Percentiles rank a stretch among this genome's conserved stretches.
Conservation (phyloP, 2,888 invertebrate genomes). For the Schizaphis graminum region DNA sequence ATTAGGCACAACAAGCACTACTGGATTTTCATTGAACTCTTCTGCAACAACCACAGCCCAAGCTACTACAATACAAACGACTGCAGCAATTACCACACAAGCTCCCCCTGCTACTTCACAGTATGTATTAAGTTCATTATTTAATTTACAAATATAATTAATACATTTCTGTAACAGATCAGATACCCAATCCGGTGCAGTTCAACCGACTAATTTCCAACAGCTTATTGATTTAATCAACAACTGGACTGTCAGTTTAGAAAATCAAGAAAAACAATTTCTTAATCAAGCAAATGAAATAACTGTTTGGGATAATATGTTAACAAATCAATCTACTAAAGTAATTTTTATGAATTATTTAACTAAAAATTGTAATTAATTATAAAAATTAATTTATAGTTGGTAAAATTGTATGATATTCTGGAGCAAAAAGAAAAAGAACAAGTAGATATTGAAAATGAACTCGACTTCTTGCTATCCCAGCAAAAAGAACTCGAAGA, state of each 20-base stretch:
- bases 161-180: constrained; percentile 68
- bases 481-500: constrained; percentile 95
- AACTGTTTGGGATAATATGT: constrained; percentile 93
- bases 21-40: constrained; percentile 44
- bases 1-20: constrained; percentile 64
- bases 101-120: constrained; percentile 32
- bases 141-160: neutral
- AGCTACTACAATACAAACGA: constrained; percentile 17
- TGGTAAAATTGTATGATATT: constrained; percentile 61
- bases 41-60: constrained; percentile 33
- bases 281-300: constrained; percentile 94
- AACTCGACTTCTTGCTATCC: constrained; percentile 91
- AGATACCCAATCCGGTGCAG: constrained; percentile 71
- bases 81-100: constrained; percentile 43
- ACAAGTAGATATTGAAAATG: constrained; percentile 90
- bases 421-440: constrained; percentile 72
- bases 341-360: constrained; percentile 71
- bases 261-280: constrained; percentile 93
- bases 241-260: constrained; percentile 93
- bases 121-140: constrained; percentile 31
- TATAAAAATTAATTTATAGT: constrained; percentile 15
- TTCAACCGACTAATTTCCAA: constrained; percentile 79
- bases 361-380: neutral
- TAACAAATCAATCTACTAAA: constrained; percentile 93
- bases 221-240: constrained; percentile 93